phyloP scores from a whole-genome alignment of 2,797 vertebrate genomes.

The Diceros bicornis region DNA sequence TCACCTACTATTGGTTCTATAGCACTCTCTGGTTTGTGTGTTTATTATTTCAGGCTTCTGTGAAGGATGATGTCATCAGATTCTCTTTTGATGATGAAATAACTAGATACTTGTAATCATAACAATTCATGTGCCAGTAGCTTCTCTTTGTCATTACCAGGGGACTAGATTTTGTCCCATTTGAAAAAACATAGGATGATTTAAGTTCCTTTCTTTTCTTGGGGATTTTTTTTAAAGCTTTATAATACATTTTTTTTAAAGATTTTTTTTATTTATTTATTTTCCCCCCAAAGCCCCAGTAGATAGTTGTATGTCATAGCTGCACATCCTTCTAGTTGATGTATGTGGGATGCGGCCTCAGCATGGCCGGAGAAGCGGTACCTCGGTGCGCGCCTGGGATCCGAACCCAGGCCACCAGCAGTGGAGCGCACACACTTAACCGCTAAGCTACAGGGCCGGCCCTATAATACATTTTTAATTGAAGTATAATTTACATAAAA shows the following conservation, averaged over 20 bases:
- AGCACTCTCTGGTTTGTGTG: not conserved
- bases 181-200: not conserved
- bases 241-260: not conserved
- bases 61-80: constrained; percentile 67
- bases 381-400: too few species aligned
- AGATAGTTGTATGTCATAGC: too few species aligned
- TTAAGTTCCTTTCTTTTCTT: constrained; percentile 20
- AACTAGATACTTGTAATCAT: constrained; percentile 3
- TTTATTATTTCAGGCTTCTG: constrained; percentile 36
- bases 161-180: not conserved
- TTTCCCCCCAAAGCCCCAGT: too few species aligned
- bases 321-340: too few species aligned
- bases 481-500: not conserved
- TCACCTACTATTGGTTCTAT: not conserved
- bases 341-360: too few species aligned
- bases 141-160: constrained; percentile 3
- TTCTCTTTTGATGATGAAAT: constrained; percentile 69
- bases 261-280: too few species aligned
- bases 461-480: not conserved
- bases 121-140: not conserved
- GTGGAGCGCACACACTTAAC: too few species aligned
- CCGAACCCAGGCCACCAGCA: too few species aligned
- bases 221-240: not conserved
- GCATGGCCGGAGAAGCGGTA: too few species aligned
- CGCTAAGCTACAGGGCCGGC: not conserved